Base-by-base conservation (phyloP, 2,797 vertebrate species). In the Philypnodon macrostomus region DNA sequence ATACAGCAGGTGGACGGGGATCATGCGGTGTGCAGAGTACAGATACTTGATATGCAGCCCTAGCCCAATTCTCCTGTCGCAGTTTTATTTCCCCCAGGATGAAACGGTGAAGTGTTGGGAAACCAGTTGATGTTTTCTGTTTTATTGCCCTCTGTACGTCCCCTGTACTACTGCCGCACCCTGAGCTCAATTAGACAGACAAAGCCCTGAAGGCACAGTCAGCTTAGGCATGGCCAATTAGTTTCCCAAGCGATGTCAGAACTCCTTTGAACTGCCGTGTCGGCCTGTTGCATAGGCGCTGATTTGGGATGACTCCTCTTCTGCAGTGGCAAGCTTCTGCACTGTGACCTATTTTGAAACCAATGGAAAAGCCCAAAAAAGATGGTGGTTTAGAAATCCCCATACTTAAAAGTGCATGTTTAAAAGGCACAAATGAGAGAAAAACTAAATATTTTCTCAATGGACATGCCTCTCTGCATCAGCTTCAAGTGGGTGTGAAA, bases 141-240 rank as follows among this genome's bases (percentile, higher is more conserved):
- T 83, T 80, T 84, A 83, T 76, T 80, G 83, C 69, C 85, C 83
- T 81, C 71, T 73, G 77, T 65, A 52, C 37, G 73, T 85, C 74
- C 79, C 81, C 70, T 69, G 77, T 73, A 81, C 81, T 79, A 84
- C 75, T 77, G 74, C 66, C 71, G 71, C 68, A 78, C 83, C 83
- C 82, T 72, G 79, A 84, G 83, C 84, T 86, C 87, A 87, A 81
- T 88, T 86, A 87, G 85, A 85, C 77, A 84, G 80, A 83, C 83
- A 80, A 79, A 75, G 82, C 85, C 86, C 84, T 67, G 32, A 81
- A 85, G 86, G 84, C 76, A 6, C 78, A 78, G 75, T 83, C 70
- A 77, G 80, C 77, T 87, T 85, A 86, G 82, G 77, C 86, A 87
- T 77, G 83, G 84, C 88, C 85, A 89, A 88, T 91, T 89, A 90